These are phyloP conservation scores for Oreortyx pictus DNA, from an alignment of 2,797 vertebrate species.

Conservation along the genomic window DNA sequence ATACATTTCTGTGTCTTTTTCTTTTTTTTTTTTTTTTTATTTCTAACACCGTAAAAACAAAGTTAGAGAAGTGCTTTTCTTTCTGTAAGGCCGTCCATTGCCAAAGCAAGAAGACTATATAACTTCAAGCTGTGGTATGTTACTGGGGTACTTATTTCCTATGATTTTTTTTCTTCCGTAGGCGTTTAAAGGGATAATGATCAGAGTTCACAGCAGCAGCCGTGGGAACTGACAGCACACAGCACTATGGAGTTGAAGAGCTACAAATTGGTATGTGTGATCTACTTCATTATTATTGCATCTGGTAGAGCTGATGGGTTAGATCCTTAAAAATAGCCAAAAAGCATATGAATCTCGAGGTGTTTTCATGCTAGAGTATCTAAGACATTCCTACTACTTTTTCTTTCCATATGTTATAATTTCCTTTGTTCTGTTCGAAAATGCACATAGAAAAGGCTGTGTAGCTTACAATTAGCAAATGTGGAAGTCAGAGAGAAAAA, in stretches of 20 bases:
- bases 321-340: not conserved
- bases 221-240: fast-evolving
- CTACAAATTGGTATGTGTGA: not conserved
- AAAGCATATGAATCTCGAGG: not conserved
- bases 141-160: not conserved
- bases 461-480: not conserved
- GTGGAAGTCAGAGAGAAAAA: not conserved
- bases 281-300: not conserved
- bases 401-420: not conserved
- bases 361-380: not conserved
- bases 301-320: not conserved
- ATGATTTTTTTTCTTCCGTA: not conserved
- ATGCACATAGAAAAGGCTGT: not conserved
- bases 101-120: not conserved
- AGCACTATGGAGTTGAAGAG: not conserved
- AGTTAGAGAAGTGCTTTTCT: not conserved
- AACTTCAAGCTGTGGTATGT: not conserved
- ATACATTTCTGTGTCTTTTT: not conserved
- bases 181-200: not conserved
- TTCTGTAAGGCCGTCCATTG: not conserved
- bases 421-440: not conserved
- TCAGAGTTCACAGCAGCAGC: not conserved
- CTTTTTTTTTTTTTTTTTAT: no score
- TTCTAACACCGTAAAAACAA: not conserved
- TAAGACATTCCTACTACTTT: not conserved